phyloP scores from a whole-genome alignment of 2,113 vertebrate species.

The Etia nguti region DNA sequence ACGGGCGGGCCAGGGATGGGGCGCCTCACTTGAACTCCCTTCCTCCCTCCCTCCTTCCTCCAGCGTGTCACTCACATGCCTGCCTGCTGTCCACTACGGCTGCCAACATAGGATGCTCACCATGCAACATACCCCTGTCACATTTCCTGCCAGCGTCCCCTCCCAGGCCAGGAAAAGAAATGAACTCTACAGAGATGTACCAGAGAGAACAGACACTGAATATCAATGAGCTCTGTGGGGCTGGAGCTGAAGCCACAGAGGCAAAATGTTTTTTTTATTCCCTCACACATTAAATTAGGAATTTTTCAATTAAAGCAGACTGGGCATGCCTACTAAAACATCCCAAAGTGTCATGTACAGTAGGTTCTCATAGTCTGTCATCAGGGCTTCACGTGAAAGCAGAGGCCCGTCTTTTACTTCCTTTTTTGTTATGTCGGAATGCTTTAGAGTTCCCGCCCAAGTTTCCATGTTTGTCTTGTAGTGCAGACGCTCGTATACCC shows the following conservation, averaged over 20 bases:
- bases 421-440: conserved; percentile 61
- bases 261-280: conserved; percentile 63
- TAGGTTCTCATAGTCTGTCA: conserved; percentile 73
- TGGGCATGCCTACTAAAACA: conserved; percentile 72
- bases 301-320: conserved; percentile 73
- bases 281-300: conserved; percentile 79
- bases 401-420: conserved; percentile 57
- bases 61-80: neutral
- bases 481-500: conserved; percentile 75
- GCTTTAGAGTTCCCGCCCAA: conserved; percentile 58
- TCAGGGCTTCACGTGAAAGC: conserved; percentile 67
- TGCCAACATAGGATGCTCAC: neutral
- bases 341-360: conserved; percentile 64
- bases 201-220: conserved; percentile 35
- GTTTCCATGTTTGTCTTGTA: conserved; percentile 63
- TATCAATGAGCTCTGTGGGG: conserved; percentile 59
- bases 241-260: conserved; percentile 68
- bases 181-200: conserved; percentile 17
- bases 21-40: conserved; percentile 31
- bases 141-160: conserved; percentile 33
- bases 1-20: conserved; percentile 6
- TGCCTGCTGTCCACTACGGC: neutral
- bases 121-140: neutral
- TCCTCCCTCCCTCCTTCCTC: neutral
- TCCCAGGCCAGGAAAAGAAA: conserved; percentile 39